Evolutionary conservation across 2,113 vertebrate genomes (phyloP).

Genomic region (Anthoscopus minutus): DNA sequence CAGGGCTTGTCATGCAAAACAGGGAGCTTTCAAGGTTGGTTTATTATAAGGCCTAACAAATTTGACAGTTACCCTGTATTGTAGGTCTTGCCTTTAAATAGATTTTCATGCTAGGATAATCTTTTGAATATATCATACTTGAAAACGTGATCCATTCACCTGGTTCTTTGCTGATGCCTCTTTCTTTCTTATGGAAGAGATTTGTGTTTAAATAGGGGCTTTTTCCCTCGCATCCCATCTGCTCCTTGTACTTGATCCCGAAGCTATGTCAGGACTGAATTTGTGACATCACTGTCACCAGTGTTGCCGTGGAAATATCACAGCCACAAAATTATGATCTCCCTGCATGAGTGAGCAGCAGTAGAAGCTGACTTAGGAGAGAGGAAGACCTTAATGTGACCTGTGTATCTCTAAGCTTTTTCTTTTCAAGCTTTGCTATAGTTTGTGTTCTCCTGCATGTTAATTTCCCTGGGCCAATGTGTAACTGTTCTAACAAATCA

Average conservation of each 20-base stretch:
- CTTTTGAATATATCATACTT: slow-evolving; percentile 64
- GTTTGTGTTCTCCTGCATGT: not conserved
- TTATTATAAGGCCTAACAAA: slow-evolving; percentile 50
- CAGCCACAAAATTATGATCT: slow-evolving; percentile 43
- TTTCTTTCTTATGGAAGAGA: slow-evolving; percentile 66
- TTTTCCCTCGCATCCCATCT: slow-evolving; percentile 67
- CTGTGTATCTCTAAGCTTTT: not conserved
- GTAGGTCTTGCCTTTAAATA: slow-evolving; percentile 59
- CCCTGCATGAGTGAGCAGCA: slow-evolving; percentile 43
- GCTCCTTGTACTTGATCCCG: slow-evolving; percentile 51
- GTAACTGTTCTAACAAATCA: not conserved
- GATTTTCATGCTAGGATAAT: slow-evolving; percentile 67
- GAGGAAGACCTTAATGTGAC: slow-evolving; percentile 20
- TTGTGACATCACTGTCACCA: slow-evolving; percentile 58
- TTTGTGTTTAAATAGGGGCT: slow-evolving; percentile 64
- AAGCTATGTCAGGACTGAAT: slow-evolving; percentile 48
- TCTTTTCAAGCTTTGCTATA: not conserved
- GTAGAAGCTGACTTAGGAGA: not conserved
- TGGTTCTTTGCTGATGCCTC: slow-evolving; percentile 47
- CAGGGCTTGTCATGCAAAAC: slow-evolving; percentile 35
- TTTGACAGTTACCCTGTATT: slow-evolving; percentile 56
- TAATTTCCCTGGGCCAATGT: not conserved
- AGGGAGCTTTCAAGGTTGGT: slow-evolving; percentile 49
- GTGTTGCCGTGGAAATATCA: slow-evolving; percentile 58
- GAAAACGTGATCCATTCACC: slow-evolving; percentile 58